Evolutionary conservation across 2,113 vertebrate genomes (phyloP).

Genomic region (Bos taurus): DNA sequence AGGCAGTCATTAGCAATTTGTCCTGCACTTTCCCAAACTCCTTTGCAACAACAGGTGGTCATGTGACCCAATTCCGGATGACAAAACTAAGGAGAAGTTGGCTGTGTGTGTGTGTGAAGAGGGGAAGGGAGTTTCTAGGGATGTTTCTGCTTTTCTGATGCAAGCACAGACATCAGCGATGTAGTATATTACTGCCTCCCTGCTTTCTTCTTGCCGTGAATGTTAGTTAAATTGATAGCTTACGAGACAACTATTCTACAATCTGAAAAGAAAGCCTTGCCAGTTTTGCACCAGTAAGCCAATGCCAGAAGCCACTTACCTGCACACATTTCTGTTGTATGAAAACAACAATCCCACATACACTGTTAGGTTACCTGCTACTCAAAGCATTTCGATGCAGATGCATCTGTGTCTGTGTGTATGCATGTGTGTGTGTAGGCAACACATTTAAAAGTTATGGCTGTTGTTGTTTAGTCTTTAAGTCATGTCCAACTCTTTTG

Average conservation of each 20-base stretch:
- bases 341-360: neutral
- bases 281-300: neutral
- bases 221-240: neutral
- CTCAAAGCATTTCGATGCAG: neutral
- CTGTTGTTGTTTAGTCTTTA: neutral
- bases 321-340: neutral
- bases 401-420: neutral
- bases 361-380: neutral
- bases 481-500: neutral
- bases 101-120: neutral
- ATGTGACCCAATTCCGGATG: neutral
- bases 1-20: neutral
- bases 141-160: neutral
- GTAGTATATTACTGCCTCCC: neutral
- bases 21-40: neutral
- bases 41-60: neutral
- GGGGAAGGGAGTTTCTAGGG: neutral
- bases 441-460: neutral
- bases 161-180: neutral
- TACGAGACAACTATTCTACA: neutral
- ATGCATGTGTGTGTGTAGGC: fast-evolving
- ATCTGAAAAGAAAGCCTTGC: neutral
- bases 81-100: neutral
- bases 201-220: neutral
- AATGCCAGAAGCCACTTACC: neutral